A percentile compares a stretch with the other conserved stretches of the same genome.
These are phyloP conservation scores for Caerostris darwini DNA, from an alignment of 1,140 invertebrate genomes.

Conservation along the genomic window DNA sequence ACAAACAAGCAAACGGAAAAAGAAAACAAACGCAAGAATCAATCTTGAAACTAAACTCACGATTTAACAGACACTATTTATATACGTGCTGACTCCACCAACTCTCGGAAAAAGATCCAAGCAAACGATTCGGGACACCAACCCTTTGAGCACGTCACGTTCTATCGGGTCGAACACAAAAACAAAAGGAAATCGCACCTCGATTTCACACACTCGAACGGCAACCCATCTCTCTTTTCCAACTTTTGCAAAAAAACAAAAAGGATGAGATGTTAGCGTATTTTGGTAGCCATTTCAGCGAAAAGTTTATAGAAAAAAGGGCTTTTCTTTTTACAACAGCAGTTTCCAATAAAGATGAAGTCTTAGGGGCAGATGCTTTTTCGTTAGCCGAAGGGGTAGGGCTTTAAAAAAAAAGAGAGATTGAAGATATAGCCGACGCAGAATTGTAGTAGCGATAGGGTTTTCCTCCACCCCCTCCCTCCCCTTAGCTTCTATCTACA, in stretches of 20 bases:
- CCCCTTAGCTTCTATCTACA: background rate
- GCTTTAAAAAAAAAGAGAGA: too few species aligned
- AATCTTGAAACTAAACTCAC: too few species aligned
- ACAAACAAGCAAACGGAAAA: too few species aligned
- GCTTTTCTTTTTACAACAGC: background rate
- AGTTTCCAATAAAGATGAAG: slow-evolving; percentile 21
- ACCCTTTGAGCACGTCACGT: too few species aligned
- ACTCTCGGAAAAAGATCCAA: background rate
- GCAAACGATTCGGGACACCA: background rate
- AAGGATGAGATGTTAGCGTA: background rate
- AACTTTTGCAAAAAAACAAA: background rate
- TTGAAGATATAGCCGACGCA: too few species aligned
- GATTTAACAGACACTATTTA: background rate
- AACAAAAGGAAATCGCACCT: too few species aligned
- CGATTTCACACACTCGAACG: too few species aligned
- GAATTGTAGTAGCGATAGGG: too few species aligned
- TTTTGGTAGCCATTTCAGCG: background rate
- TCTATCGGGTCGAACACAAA: too few species aligned
- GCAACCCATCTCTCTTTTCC: too few species aligned
- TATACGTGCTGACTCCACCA: background rate
- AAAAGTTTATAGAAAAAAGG: slow-evolving; percentile 7
- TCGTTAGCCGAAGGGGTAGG: too few species aligned
- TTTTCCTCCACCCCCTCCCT: too few species aligned
- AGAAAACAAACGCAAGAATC: background rate
- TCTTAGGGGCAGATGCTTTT: background rate